These are phyloP conservation scores for Phalacrocorax carbo DNA, from an alignment of 2,113 vertebrate genomes.

Conservation along the genomic window DNA sequence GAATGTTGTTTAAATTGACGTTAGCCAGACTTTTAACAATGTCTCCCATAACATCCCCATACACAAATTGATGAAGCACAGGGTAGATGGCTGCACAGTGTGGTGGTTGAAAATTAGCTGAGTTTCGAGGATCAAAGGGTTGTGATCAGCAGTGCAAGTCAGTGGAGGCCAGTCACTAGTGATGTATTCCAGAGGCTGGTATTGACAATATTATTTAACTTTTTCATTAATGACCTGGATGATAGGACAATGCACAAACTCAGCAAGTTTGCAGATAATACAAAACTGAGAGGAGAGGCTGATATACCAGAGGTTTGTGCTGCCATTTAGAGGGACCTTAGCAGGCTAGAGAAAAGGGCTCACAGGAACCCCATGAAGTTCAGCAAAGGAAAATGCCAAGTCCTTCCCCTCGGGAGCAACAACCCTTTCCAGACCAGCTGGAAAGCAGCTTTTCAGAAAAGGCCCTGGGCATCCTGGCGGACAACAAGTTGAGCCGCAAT, in stretches of 20 bases:
- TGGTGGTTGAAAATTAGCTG: background rate
- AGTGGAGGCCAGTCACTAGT: background rate
- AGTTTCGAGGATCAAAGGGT: background rate
- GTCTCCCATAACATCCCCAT: background rate
- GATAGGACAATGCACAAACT: background rate
- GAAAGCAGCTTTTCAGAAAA: background rate
- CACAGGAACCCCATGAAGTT: background rate
- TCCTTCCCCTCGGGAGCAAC: background rate
- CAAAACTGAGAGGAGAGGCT: background rate
- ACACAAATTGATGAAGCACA: background rate
- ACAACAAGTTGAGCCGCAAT: background rate
- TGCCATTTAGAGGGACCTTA: background rate
- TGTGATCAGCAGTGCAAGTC: background rate
- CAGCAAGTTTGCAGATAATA: background rate
- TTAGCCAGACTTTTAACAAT: background rate
- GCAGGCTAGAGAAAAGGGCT: background rate
- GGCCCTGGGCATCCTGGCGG: background rate
- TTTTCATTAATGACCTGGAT: background rate
- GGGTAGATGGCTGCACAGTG: background rate
- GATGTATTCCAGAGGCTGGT: background rate
- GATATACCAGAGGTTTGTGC: background rate
- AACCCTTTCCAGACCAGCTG: background rate
- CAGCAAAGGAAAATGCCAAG: background rate
- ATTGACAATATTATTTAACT: background rate
- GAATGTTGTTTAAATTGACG: background rate